Base-by-base conservation (phyloP, 2,113 vertebrate species). In the Bolborhynchus lineola region DNA sequence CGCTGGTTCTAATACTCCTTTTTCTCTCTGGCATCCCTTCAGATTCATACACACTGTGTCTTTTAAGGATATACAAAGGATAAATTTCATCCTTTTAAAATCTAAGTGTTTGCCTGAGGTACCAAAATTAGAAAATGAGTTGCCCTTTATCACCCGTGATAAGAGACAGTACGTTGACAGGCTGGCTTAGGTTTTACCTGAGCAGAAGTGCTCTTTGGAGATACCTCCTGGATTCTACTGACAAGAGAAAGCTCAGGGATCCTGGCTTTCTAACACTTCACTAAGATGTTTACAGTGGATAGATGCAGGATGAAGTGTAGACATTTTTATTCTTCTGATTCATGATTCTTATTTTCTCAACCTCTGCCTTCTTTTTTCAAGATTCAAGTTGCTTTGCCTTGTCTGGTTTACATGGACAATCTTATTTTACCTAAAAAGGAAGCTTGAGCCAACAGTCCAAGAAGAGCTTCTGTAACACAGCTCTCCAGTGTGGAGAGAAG, bases 401-500 rank as follows among this genome's bases (percentile, higher is more conserved):
- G 20, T 42, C 53, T 82, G 26, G 20, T 76, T 95, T 74, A 62
- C n/a, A 28, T 3, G 13, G 68, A 41, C 16, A 41, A 77, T n/a
- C 41, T 80, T 72, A 65, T 96, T 95, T 91, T 82, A 96, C 87
- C 70, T 68, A 52, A 91, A 94, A 89, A 71, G 39, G 37, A 91
- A 89, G 57, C 18, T 33, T n/a, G 33, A 93, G 47, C 7, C 44
- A 82, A 52, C 17, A 81, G n/a, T 67, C 35, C 17, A 88, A 24
- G 23, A 19, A 28, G 25, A 86, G 47, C 19, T 72, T 91, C 72
- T 50, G 25, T 35, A 91, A 60, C 37, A 77, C 13, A 77, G n/a
- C n/a, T 87, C 37, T 76, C 37, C 53, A 68, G 3, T 10, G 17
- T 11, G 17, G 79, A 72, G 60, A 85, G 53, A 52, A 57, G 37